Evolutionary conservation across 2,797 vertebrate genomes (phyloP).

Genomic region (Centropyge bicolor): DNA sequence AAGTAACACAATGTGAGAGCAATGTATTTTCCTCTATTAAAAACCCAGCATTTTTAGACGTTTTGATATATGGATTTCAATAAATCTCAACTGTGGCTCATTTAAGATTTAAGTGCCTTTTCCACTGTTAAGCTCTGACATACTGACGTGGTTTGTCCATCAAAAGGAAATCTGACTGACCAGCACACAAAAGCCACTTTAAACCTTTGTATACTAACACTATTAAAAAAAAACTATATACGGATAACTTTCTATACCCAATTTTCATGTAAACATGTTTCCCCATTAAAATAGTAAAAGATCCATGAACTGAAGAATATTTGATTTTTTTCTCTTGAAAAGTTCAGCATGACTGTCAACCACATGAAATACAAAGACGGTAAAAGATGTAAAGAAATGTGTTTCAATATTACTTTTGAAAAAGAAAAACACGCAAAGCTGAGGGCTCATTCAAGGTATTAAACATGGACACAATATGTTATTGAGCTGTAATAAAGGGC

Average conservation of each 20-base stretch:
- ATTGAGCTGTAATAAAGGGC: conserved; percentile 42
- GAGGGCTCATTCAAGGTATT: conserved; percentile 44
- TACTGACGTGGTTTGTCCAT: conserved; percentile 43
- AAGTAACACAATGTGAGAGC: conserved; percentile 54
- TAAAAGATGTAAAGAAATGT: conserved; percentile 19
- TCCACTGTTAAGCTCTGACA: conserved; percentile 22
- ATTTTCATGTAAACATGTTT: conserved; percentile 76
- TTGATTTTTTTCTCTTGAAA: conserved; percentile 23
- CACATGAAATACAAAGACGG: conserved; percentile 49
- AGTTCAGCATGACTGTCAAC: conserved; percentile 46
- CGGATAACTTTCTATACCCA: conserved; percentile 36
- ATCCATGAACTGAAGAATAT: conserved; percentile 33
- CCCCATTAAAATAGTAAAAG: conserved; percentile 51
- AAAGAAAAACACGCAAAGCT: conserved; percentile 29
- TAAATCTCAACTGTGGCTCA: conserved; percentile 55
- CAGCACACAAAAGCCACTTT: conserved; percentile 46
- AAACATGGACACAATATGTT: conserved; percentile 47
- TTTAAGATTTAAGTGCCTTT: conserved; percentile 45
- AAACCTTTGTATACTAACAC: conserved; percentile 52
- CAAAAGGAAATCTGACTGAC: conserved; percentile 44
- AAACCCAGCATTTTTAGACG: conserved; percentile 53
- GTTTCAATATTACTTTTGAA: conserved; percentile 36
- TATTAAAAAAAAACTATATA: conserved; percentile 36
- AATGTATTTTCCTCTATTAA: conserved; percentile 35
- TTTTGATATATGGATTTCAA: conserved; percentile 46